Evolutionary conservation across 2,797 vertebrate genomes (phyloP).

Genomic region (Diplodus puntazzo): DNA sequence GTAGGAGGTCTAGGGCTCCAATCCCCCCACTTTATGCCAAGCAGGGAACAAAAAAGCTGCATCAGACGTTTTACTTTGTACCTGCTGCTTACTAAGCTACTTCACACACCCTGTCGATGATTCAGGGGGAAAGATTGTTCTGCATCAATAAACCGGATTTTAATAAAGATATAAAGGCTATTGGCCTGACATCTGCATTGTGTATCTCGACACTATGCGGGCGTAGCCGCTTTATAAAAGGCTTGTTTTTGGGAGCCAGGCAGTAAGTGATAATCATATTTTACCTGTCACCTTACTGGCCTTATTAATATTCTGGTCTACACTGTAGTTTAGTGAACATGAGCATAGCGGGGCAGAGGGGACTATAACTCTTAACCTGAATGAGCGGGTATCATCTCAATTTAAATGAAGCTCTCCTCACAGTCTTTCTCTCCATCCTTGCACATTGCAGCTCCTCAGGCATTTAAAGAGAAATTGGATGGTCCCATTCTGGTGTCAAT

Average conservation of each 20-base stretch:
- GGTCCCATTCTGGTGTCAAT: slow-evolving; percentile 41
- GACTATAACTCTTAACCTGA: slow-evolving; percentile 51
- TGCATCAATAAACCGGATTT: slow-evolving; percentile 67
- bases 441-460: slow-evolving; percentile 4
- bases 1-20: slow-evolving; percentile 29
- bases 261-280: slow-evolving; percentile 64
- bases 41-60: slow-evolving; percentile 23
- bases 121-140: slow-evolving; percentile 40
- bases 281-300: slow-evolving; percentile 13
- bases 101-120: slow-evolving; percentile 48
- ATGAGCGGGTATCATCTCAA: slow-evolving; percentile 51
- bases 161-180: slow-evolving; percentile 52
- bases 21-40: slow-evolving; percentile 33
- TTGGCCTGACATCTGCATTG: slow-evolving; percentile 27
- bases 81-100: slow-evolving; percentile 59
- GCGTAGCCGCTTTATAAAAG: neutral
- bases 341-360: slow-evolving; percentile 53
- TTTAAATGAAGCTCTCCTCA: slow-evolving; percentile 32
- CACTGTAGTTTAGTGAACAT: slow-evolving; percentile 61
- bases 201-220: slow-evolving; percentile 22
- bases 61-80: slow-evolving; percentile 43
- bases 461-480: slow-evolving; percentile 20
- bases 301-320: slow-evolving; percentile 52
- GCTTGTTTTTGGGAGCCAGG: slow-evolving; percentile 18
- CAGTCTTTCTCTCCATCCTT: slow-evolving; percentile 10